Base-by-base conservation (phyloP, 2,113 vertebrate species). In the Hipposideros armiger region DNA sequence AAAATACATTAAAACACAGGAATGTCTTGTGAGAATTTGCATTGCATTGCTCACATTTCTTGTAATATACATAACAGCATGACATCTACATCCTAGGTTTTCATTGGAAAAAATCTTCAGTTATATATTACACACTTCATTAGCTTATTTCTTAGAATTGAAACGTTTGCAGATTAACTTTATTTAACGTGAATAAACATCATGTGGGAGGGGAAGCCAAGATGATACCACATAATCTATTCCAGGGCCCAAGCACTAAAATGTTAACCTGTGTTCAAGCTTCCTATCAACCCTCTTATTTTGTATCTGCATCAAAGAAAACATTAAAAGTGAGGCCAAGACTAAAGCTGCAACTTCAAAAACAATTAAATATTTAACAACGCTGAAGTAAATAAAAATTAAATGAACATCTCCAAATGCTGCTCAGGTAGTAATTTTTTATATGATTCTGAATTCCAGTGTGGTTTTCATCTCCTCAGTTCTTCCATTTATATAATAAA, bases 41-140 rank as follows among this genome's bases (percentile, higher is more conserved):
- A 93, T 96, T 81, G 64, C 40, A 47, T 50, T 28, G 83, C 81
- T 87, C 93, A 64, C 64, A 95, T 96, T 93, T 95, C n/a, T 95
- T 96, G 17, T 80, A 93, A 83, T 62, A 80, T 17, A 36, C 32
- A 17, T 91, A 95, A 91, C 92, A 94, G 47, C 72, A 77, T 96
- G 94, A 97, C 82, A 96, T 87, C n/a, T 73, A 69, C 19, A 87
- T 47, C 17, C 30, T 81, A 80, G 40, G 11, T 80, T 87, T 89
- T 84, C 73, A 81, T 7, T 28, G 42, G 47, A 69, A 88, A 92
- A 91, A 56, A 20, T 50, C 62, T 91, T 93, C 73, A 54, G 22
- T 81, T 86, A 52, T 42, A 66, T 76, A 93, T 87, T 69, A 83
- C 56, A 90, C 24, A 83, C 28, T 91, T 93, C 83, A 87, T 70